Evolutionary conservation across 2,113 vertebrate species (phyloP), one percentile per base, ranked within the genome.

Genomic region (Pygoscelis adeliae): DNA sequence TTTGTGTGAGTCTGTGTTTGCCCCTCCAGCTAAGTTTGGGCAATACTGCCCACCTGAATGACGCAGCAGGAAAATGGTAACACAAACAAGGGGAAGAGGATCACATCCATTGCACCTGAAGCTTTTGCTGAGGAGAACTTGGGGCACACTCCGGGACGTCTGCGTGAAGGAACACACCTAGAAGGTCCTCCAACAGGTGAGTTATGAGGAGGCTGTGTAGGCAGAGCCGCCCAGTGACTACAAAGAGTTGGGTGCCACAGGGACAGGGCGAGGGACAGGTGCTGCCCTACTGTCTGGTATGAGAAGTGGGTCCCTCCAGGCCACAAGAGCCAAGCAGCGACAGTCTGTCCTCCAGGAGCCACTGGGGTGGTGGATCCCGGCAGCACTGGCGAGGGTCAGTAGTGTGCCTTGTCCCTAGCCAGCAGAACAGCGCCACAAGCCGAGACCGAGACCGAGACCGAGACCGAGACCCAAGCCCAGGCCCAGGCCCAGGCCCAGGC

Each of bases 251-350:
- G 32, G n/a, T 18, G 80, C 25, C 40, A 27, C 22, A 5, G 18
- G 9, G 1, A 0, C 34, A 12, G 27, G 49, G n/a, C 3, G 6
- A 13, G 9, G 36, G 29, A 8, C 10, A 7, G 16, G 9, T 1
- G 13, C 20, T 30, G 46, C 73, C 10, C 0, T 6, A 46, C 21
- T 0, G 6, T 4, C 27, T 10, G 2, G 2, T 0, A 2, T 0
- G 22, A 18, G 46, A 34, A 62, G 21, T 1, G 1, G 16, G 20
- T 17, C 59, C 34, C 23, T 38, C 9, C 0, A 15, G 53, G 63
- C 22, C 58, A 11, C 18, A 4, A 2, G 11, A 73, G 23, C 12
- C 46, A 8, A 18, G 55, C 16, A 34, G 6, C 1, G 0, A 21
- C 13, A 13, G 8, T 3, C 59, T 13, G 36, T 38, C 34, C 63